Percentiles rank a stretch among this genome's conserved stretches.
Conservation (phyloP, 1,140 invertebrate genomes). For the Metopolophium dirhodum region DNA sequence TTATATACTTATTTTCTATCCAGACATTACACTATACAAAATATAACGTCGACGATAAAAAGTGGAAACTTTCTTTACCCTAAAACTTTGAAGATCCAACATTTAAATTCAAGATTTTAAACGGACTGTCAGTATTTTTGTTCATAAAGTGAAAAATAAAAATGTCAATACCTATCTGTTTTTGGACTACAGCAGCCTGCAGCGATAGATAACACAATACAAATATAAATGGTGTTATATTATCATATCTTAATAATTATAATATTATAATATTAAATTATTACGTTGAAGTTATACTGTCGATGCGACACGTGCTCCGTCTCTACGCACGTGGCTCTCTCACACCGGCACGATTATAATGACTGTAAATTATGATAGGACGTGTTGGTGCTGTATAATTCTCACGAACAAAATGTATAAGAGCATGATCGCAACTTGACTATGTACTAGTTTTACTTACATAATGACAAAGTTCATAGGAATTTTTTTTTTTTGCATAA, state of each 20-base stretch:
- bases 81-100: not conserved
- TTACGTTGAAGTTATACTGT: not conserved
- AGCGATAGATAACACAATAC: not conserved
- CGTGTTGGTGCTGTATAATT: not conserved
- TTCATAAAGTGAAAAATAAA: not conserved
- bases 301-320: not conserved
- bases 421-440: not conserved
- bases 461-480: fast-evolving
- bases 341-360: not conserved
- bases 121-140: no score
- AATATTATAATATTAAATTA: slow-evolving; percentile 3
- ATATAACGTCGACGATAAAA: not conserved
- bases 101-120: not conserved
- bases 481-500: not conserved
- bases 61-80: not conserved
- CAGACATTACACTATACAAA: no score
- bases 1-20: no score
- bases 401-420: not conserved
- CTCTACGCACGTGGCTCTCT: not conserved
- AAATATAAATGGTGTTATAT: not conserved
- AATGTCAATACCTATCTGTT: no score
- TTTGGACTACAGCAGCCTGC: not conserved
- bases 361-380: not conserved
- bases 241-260: not conserved
- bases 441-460: not conserved